Percentiles rank a stretch among this genome's conserved stretches.
phyloP scores from a whole-genome alignment of 2,797 vertebrate genomes.

The Esox lucius region DNA sequence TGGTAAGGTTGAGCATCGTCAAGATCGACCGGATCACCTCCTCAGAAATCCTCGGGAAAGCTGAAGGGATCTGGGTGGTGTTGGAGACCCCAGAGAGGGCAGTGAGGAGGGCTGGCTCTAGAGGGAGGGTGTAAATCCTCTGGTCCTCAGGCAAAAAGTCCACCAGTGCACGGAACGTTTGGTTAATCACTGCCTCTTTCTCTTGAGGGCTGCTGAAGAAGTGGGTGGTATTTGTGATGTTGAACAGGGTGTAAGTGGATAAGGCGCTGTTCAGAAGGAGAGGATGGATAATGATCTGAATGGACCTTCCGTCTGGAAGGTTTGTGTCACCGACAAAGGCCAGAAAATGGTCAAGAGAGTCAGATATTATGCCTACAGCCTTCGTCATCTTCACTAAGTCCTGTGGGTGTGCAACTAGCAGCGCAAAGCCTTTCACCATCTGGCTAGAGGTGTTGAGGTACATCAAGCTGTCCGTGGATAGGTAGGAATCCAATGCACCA shows the following conservation, averaged over 20 bases:
- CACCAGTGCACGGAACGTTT: conserved; percentile 26
- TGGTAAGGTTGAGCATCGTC: conserved; percentile 40
- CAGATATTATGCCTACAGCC: conserved; percentile 37
- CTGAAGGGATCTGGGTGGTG: conserved; percentile 38
- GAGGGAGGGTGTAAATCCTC: conserved; percentile 24
- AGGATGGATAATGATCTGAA: conserved; percentile 27
- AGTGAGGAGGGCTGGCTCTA: conserved; percentile 30
- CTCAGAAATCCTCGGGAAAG: conserved; percentile 43
- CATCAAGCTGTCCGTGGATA: conserved; percentile 33
- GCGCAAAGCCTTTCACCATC: conserved; percentile 44
- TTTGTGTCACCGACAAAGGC: conserved; percentile 3
- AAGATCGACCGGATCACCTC: conserved; percentile 40
- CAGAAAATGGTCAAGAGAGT: conserved; percentile 35
- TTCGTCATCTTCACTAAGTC: conserved; percentile 34
- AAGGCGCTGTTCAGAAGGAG: conserved; percentile 45
- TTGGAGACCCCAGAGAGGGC: conserved; percentile 39
- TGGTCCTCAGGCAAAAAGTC: conserved; percentile 31
- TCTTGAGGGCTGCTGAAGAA: conserved; percentile 31
- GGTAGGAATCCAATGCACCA: conserved; percentile 31
- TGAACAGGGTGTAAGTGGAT: conserved; percentile 44
- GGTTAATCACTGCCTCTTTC: conserved; percentile 19
- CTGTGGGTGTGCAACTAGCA: conserved; percentile 38
- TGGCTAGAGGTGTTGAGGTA: conserved; percentile 50
- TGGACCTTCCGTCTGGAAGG: conserved; percentile 29
- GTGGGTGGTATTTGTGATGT: conserved; percentile 43